Evolutionary conservation across 2,888 invertebrate species (phyloP).

Genomic region (Trissolcus brochymenae): DNA sequence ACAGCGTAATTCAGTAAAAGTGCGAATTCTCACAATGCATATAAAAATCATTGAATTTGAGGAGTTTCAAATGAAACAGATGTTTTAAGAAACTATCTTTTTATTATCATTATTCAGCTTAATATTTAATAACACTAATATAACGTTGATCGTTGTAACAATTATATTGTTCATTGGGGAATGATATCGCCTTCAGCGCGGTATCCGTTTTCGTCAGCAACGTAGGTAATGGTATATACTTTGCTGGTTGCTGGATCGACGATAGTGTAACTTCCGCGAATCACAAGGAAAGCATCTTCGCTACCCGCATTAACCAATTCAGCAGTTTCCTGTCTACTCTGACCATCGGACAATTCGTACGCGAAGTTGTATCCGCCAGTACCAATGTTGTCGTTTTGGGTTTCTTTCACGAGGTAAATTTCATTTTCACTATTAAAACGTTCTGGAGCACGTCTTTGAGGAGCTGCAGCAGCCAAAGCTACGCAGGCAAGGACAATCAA

Average conservation of each 20-base stretch:
- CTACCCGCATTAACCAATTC: constrained; percentile 60
- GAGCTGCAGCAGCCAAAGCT: constrained; percentile 58
- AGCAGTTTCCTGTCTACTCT: constrained; percentile 60
- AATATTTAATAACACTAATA: too few species aligned
- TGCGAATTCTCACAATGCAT: too few species aligned
- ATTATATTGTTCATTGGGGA: neutral
- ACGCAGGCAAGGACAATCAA: constrained; percentile 53
- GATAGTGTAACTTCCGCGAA: constrained; percentile 65
- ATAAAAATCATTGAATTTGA: too few species aligned
- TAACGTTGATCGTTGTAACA: too few species aligned
- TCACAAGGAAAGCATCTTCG: constrained; percentile 55
- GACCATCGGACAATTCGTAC: constrained; percentile 53
- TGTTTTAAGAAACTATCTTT: too few species aligned
- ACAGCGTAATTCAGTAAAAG: too few species aligned
- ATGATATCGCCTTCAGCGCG: constrained; percentile 10
- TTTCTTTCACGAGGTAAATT: constrained; percentile 37
- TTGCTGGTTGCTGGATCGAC: constrained; percentile 61
- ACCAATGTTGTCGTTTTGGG: constrained; percentile 50
- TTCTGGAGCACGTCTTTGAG: constrained; percentile 15
- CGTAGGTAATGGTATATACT: constrained; percentile 63
- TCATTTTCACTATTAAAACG: neutral
- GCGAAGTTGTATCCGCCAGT: constrained; percentile 50
- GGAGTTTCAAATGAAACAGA: too few species aligned
- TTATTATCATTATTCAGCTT: too few species aligned
- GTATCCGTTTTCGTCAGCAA: constrained; percentile 60